Base-by-base conservation (phyloP, 2,888 invertebrate genomes). In the Tiphia femorata region DNA sequence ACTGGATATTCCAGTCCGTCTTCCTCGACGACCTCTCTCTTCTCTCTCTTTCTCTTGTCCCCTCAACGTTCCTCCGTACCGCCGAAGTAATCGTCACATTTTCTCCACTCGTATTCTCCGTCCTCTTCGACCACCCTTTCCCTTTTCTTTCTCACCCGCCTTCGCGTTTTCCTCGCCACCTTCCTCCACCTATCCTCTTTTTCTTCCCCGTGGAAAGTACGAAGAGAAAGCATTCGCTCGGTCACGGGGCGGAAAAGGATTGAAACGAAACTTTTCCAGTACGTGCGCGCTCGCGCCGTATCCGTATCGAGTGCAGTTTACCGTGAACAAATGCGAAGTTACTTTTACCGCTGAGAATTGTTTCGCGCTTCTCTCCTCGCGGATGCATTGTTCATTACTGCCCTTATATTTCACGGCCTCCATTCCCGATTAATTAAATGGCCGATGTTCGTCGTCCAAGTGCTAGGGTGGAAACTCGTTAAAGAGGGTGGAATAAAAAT, bases 281-380 rank as follows among this genome's bases (percentile, higher is more conserved):
- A 27, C 35, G 41, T 20, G 35, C 14, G 40, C 33, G 42, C 33
- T 16, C 17, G 17, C 43, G 17, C 14, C 37, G 19, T 27, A 41
- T 54, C 54, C 49, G 49, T 50, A 49, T 54, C 41, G 35, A 49
- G 49, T 42, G 54, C 29, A 54, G 54, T 29, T 33, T 54, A 41
- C 27, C 25, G 40, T 16, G 42, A 54, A 49, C 54, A 41, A 25
- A 27, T 49, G 42, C 49, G 33, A 49, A 54, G 40, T 54, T 54
- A 49, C 54, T 49, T 42, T 27, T 49, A 49, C 38, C 12, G 52
- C 27, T 49, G 30, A 10, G 14, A 29, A 27, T 44, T 20, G 35
- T 16, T 41, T 17, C 40, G 17, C 35, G 27, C 49, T 49, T n/a
- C 25, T 35, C 54, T 25, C 42, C 41, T 49, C 40, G 47, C 50